Percentiles rank a stretch among this genome's conserved stretches.
Conservation (phyloP, 53 echinoderm and acorn worm genomes). For the Echinarachnius parma region DNA sequence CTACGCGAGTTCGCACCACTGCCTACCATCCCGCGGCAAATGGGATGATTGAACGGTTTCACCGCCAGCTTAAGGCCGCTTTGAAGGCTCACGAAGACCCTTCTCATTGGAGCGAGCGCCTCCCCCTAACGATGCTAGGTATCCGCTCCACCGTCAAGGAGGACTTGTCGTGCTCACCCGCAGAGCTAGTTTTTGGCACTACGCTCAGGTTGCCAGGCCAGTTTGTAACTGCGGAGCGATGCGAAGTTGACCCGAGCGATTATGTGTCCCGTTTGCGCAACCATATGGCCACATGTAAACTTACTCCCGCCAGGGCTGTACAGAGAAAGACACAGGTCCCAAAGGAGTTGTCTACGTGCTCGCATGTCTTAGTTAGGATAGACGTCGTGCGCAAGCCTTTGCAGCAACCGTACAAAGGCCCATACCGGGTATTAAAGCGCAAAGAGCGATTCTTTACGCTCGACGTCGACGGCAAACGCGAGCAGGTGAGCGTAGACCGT, state of each 20-base stretch:
- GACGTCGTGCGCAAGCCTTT: too few species aligned
- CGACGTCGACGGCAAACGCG: too few species aligned
- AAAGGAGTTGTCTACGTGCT: too few species aligned
- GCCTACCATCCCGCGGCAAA: slow-evolving; percentile 58
- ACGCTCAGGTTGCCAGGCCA: slow-evolving; percentile 47
- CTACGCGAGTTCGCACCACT: slow-evolving; percentile 46
- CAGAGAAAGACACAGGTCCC: too few species aligned
- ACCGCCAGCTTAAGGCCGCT: slow-evolving; percentile 49
- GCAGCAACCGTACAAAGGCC: too few species aligned
- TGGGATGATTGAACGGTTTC: slow-evolving; percentile 53
- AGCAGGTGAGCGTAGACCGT: too few species aligned
- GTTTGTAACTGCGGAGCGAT: slow-evolving; percentile 18
- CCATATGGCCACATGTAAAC: slow-evolving; percentile 28
- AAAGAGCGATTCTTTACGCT: too few species aligned
- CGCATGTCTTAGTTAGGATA: too few species aligned
- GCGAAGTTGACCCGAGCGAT: slow-evolving; percentile 20
- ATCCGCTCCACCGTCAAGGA: slow-evolving; percentile 38
- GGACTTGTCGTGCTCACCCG: slow-evolving; percentile 37
- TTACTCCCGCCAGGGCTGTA: too few species aligned
- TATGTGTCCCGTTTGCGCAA: slow-evolving; percentile 30
- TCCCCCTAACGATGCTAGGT: slow-evolving; percentile 43
- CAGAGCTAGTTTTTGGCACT: slow-evolving; percentile 60
- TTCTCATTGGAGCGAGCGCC: slow-evolving; percentile 24
- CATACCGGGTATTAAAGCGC: too few species aligned
- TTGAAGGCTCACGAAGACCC: slow-evolving; percentile 53